These are phyloP conservation scores for Dorcus parallelipipedus DNA, from an alignment of 2,888 invertebrate species.

Conservation along the genomic window DNA sequence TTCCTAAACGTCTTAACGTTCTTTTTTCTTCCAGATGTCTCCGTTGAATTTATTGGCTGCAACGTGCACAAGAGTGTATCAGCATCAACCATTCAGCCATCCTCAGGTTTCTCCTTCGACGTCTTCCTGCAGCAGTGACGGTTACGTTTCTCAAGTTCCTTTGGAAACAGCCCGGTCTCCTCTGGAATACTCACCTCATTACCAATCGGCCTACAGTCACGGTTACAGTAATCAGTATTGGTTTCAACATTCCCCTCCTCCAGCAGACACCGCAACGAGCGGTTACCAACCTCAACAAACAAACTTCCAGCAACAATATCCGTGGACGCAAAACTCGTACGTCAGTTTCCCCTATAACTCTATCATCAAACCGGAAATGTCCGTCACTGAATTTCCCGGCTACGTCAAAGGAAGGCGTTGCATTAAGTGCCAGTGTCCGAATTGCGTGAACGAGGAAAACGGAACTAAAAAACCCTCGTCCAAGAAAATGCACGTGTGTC, in stretches of 20 bases:
- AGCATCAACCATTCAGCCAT: conserved; percentile 34
- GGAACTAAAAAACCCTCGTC: conserved; percentile 76
- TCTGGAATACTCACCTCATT: conserved; percentile 45
- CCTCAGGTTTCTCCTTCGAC: conserved; percentile 43
- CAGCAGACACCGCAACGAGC: conserved; percentile 43
- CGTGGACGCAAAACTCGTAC: conserved; percentile 51
- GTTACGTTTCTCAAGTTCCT: conserved; percentile 40
- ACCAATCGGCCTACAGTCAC: conserved; percentile 33
- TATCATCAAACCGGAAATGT: conserved; percentile 49
- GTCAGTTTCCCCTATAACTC: conserved; percentile 38
- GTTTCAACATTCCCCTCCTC: conserved; percentile 46
- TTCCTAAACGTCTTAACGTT: not conserved
- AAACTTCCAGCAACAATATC: conserved; percentile 51
- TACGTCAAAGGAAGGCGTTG: conserved; percentile 62
- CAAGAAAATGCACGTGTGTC: conserved; percentile 81
- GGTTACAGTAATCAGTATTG: conserved; percentile 42
- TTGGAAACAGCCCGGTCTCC: conserved; percentile 39
- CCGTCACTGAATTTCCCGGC: conserved; percentile 36
- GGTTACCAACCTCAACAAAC: conserved; percentile 52
- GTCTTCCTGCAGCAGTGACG: conserved; percentile 44
- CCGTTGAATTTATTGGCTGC: conserved; percentile 44
- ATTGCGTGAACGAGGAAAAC: conserved; percentile 75
- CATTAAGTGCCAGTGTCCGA: conserved; percentile 77
- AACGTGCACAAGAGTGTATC: conserved; percentile 43
- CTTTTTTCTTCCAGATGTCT: conserved; percentile 40